Percentiles rank a stretch among this genome's conserved stretches.
Conservation (phyloP, 2,888 invertebrate genomes). For the Parnassius orleans region DNA sequence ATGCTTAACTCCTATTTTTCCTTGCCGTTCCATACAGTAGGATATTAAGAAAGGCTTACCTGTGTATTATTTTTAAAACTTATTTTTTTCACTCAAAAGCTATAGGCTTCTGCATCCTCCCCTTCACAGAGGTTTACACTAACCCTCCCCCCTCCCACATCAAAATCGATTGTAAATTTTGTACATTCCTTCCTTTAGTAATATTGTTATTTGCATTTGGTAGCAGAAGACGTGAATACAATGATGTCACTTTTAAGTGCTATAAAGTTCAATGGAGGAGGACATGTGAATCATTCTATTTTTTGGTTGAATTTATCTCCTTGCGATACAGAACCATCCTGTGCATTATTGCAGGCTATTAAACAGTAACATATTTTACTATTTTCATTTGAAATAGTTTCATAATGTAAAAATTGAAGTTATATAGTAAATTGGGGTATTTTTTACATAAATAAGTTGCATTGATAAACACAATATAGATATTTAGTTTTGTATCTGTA, state of each 20-base stretch:
- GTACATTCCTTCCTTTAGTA: too few relatives aligned
- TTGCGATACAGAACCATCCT: slow-evolving; percentile 82
- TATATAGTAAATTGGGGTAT: too few relatives aligned
- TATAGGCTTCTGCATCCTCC: too few relatives aligned
- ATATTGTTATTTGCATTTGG: slow-evolving; percentile 32
- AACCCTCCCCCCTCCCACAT: too few relatives aligned
- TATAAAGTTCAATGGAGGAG: slow-evolving; percentile 98
- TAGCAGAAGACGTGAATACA: slow-evolving; percentile 84
- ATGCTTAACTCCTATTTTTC: too few relatives aligned
- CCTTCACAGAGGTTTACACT: too few relatives aligned
- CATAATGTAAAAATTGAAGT: neutral
- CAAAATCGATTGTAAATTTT: too few relatives aligned
- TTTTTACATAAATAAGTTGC: neutral
- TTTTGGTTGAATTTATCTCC: slow-evolving; percentile 97
- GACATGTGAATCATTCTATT: slow-evolving; percentile 98
- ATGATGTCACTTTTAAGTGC: slow-evolving; percentile 89
- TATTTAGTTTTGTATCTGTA: neutral
- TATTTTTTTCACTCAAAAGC: too few relatives aligned
- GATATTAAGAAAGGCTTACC: too few relatives aligned
- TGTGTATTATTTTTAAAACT: too few relatives aligned
- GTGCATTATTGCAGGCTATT: slow-evolving; percentile 74
- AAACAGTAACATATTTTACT: slow-evolving; percentile 57
- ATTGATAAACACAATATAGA: neutral
- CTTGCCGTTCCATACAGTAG: too few relatives aligned
- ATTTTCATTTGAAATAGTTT: neutral